These are phyloP conservation scores for Nemotelus nigrinus DNA, from an alignment of 2,888 invertebrate species.

Conservation along the genomic window DNA sequence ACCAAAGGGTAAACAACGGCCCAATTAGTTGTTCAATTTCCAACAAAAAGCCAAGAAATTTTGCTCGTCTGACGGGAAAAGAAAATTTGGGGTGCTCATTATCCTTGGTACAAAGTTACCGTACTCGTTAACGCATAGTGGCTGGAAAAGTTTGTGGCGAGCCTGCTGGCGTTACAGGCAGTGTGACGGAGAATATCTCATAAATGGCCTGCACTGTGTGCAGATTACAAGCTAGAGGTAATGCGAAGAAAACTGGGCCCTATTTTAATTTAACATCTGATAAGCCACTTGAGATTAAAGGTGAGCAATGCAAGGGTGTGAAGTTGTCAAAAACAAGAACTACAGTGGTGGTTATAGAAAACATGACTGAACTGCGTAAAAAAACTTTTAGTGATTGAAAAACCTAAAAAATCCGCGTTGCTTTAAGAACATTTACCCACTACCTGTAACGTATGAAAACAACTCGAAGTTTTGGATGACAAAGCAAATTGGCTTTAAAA, in stretches of 20 bases:
- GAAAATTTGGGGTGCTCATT: conserved; percentile 36
- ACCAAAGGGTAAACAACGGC: conserved; percentile 38
- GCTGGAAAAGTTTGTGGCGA: conserved; percentile 55
- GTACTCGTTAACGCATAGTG: conserved; percentile 52
- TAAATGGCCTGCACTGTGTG: conserved; percentile 53
- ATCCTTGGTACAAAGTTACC: conserved; percentile 46
- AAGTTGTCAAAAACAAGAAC: conserved; percentile 58
- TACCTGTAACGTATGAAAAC: conserved; percentile 50
- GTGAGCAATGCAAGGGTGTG: conserved; percentile 56
- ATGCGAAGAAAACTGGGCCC: conserved; percentile 56
- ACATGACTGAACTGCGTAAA: conserved; percentile 58
- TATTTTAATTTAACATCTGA: conserved; percentile 55
- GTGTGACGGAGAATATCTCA: conserved; percentile 51
- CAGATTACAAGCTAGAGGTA: conserved; percentile 53
- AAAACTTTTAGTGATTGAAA: conserved; percentile 57
- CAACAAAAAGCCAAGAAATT: conserved; percentile 42
- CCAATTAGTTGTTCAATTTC: conserved; percentile 40
- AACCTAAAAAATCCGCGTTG: conserved; percentile 57
- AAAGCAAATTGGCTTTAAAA: conserved; percentile 18
- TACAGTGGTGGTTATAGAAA: conserved; percentile 57
- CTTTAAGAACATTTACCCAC: conserved; percentile 52
- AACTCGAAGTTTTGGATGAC: conserved; percentile 20
- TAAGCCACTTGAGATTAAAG: conserved; percentile 55
- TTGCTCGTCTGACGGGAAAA: conserved; percentile 20
- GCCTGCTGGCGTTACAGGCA: conserved; percentile 53